phyloP scores from a whole-genome alignment of 2,113 vertebrate species.

The Isichthys henryi region DNA sequence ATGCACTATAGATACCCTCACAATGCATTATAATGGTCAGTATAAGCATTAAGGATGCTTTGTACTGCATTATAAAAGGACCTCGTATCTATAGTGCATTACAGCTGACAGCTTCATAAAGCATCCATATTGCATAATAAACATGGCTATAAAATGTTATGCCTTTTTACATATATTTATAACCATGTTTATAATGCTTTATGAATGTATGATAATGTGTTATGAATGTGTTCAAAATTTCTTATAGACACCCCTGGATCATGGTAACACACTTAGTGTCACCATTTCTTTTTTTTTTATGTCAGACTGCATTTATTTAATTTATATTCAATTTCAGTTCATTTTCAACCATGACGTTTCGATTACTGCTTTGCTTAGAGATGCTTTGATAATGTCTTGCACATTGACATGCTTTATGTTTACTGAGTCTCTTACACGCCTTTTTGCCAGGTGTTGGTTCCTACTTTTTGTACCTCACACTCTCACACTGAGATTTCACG shows the following conservation, averaged over 20 bases:
- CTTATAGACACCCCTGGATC: neutral
- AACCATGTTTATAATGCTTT: neutral
- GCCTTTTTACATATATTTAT: neutral
- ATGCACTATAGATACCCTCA: neutral
- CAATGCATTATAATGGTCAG: neutral
- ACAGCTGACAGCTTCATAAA: neutral
- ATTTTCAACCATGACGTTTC: neutral
- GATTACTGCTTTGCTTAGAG: neutral
- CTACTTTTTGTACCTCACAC: neutral
- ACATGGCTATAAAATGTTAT: neutral
- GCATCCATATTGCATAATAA: neutral
- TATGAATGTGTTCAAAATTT: neutral
- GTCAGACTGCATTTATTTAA: neutral
- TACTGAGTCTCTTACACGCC: neutral
- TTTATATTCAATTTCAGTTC: constrained; percentile 1
- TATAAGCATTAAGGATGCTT: neutral
- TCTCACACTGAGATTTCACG: neutral
- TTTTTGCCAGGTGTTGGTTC: neutral
- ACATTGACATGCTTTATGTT: neutral
- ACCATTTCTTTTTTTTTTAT: neutral
- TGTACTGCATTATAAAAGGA: neutral
- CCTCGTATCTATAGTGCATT: neutral
- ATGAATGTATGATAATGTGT: neutral
- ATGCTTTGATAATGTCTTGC: neutral
- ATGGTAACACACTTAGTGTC: neutral